A percentile compares a stretch with the other conserved stretches of the same genome.
These are phyloP conservation scores for Leptodactylus fuscus DNA, from an alignment of 2,113 vertebrate genomes.

Conservation along the genomic window DNA sequence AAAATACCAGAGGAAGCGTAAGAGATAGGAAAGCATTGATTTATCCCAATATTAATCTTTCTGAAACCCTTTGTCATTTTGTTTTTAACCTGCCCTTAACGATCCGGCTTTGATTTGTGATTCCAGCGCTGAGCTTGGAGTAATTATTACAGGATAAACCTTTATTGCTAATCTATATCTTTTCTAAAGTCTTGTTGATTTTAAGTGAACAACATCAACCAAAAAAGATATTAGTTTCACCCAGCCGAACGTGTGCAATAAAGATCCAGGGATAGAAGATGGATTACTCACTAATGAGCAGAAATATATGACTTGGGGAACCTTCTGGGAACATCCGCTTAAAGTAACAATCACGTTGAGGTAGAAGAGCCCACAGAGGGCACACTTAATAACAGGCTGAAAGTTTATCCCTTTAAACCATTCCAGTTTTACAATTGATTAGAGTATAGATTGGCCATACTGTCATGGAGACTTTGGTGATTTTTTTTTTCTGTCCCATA, in stretches of 20 bases:
- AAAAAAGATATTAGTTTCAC: constrained; percentile 71
- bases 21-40: constrained; percentile 54
- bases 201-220: constrained; percentile 70
- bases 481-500: background rate
- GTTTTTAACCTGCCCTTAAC: constrained; percentile 66
- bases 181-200: constrained; percentile 69
- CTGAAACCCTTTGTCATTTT: constrained; percentile 67
- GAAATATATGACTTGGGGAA: constrained; percentile 67
- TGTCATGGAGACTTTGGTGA: background rate
- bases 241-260: constrained; percentile 72
- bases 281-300: constrained; percentile 71
- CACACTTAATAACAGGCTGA: constrained; percentile 16
- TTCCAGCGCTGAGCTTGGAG: constrained; percentile 66
- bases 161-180: constrained; percentile 74
- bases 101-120: constrained; percentile 63
- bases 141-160: constrained; percentile 73
- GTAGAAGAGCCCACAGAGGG: constrained; percentile 7
- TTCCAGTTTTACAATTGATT: constrained; percentile 19
- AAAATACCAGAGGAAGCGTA: constrained; percentile 32
- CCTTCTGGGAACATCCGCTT: constrained; percentile 44
- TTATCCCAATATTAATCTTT: constrained; percentile 66
- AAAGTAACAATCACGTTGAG: background rate
- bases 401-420: constrained; percentile 17
- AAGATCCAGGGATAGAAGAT: constrained; percentile 68
- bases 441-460: constrained; percentile 15